phyloP scores from a whole-genome alignment of 2,888 invertebrate genomes.

The Orchestes rusci region DNA sequence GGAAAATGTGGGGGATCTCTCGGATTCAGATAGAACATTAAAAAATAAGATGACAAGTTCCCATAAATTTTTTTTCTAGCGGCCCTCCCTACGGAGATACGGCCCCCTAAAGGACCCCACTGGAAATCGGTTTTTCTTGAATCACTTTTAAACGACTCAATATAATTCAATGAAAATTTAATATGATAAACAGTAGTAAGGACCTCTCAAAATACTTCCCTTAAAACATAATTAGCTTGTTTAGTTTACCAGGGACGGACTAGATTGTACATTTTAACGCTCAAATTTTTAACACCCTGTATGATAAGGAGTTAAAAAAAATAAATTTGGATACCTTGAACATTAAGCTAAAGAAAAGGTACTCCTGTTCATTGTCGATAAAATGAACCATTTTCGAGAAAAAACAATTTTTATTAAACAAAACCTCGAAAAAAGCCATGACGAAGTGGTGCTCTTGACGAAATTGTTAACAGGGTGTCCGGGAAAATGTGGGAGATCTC shows the following conservation, averaged over 20 bases:
- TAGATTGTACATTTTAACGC: neutral
- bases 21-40: neutral
- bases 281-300: neutral
- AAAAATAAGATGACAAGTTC: neutral
- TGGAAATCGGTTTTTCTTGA: neutral
- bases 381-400: neutral
- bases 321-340: neutral
- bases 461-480: too few relatives aligned
- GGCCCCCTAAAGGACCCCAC: neutral
- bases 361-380: neutral
- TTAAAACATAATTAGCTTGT: neutral
- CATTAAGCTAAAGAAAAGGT: neutral
- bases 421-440: too few relatives aligned
- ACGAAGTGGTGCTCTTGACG: too few relatives aligned
- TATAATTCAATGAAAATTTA: neutral
- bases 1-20: neutral
- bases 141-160: neutral
- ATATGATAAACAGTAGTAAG: neutral
- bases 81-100: neutral
- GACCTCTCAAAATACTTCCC: neutral
- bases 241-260: neutral
- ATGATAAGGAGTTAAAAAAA: neutral
- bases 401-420: neutral
- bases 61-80: too few relatives aligned
- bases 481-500: too few relatives aligned